These are phyloP conservation scores for Calcarius ornatus DNA, from an alignment of 2,113 vertebrate genomes.

Conservation along the genomic window DNA sequence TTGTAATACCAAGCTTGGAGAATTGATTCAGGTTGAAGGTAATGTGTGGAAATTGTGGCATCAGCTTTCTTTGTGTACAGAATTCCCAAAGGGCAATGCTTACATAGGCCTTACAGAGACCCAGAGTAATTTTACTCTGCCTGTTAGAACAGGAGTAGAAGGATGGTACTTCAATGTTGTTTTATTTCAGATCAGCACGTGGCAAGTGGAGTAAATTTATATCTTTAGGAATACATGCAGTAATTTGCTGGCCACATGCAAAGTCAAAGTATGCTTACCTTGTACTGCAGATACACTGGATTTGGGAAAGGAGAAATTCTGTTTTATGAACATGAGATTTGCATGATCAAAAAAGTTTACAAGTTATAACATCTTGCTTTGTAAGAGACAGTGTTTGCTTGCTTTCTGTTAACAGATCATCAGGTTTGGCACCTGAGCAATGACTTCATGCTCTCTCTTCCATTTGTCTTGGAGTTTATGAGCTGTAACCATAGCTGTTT, in stretches of 20 bases:
- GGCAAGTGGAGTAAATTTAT: background rate
- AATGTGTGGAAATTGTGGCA: background rate
- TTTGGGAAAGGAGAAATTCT: background rate
- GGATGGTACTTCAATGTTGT: background rate
- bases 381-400: background rate
- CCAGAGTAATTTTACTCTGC: background rate
- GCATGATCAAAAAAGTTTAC: background rate
- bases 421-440: background rate
- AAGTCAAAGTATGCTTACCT: background rate
- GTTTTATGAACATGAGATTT: background rate
- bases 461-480: background rate
- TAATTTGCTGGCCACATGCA: background rate
- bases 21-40: background rate
- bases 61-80: background rate
- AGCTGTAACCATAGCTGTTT: background rate
- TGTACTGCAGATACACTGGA: background rate
- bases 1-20: background rate
- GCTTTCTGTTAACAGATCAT: background rate
- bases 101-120: background rate
- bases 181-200: background rate
- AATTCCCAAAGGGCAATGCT: background rate
- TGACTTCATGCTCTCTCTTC: background rate
- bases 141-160: background rate
- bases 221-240: background rate
- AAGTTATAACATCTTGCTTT: background rate